These are phyloP conservation scores for Trichoplusia ni DNA, from an alignment of 1,140 invertebrate species.

Conservation along the genomic window DNA sequence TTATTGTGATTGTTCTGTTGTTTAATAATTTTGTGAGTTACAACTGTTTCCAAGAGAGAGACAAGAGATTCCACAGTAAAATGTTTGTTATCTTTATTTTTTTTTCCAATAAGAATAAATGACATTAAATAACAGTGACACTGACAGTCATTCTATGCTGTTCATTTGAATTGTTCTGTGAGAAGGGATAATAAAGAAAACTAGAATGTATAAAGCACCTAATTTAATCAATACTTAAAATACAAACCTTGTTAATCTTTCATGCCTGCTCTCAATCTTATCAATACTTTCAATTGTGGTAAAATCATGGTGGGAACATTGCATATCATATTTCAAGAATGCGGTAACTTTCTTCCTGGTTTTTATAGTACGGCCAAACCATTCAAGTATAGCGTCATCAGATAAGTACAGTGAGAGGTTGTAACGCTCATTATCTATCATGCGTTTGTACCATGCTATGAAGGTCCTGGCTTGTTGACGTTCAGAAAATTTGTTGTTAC, in stretches of 20 bases:
- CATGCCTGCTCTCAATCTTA: conserved; percentile 60
- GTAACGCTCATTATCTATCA: conserved; percentile 73
- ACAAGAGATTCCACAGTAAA: too few species aligned
- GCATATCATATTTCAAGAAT: conserved; percentile 74
- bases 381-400: conserved; percentile 81
- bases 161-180: too few species aligned
- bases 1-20: too few species aligned
- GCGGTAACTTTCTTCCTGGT: conserved; percentile 75
- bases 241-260: conserved; percentile 58
- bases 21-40: too few species aligned
- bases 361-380: conserved; percentile 83
- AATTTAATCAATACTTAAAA: conserved; percentile 21
- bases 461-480: conserved; percentile 64
- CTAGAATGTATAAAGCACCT: not conserved
- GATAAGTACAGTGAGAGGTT: conserved; percentile 76
- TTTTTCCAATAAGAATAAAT: too few species aligned
- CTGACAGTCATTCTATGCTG: too few species aligned
- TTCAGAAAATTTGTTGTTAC: conserved; percentile 44
- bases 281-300: conserved; percentile 67
- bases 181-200: not conserved
- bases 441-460: conserved; percentile 69
- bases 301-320: conserved; percentile 73
- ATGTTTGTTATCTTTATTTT: too few species aligned
- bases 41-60: too few species aligned
- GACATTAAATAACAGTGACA: too few species aligned